phyloP scores from a whole-genome alignment of 2,113 vertebrate species.

The Arizona elegans region DNA sequence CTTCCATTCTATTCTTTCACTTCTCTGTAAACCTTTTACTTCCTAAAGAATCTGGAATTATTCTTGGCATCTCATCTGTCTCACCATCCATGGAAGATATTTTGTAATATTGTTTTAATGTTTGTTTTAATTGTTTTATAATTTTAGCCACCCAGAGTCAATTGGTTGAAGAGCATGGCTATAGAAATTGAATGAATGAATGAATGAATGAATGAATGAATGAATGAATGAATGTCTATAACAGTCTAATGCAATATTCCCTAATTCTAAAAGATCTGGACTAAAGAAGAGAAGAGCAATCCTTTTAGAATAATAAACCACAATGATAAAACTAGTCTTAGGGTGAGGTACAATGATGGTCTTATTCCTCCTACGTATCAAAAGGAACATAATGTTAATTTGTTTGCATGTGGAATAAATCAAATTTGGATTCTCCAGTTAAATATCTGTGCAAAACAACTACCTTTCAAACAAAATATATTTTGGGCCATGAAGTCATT shows the following conservation, averaged over 20 bases:
- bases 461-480: neutral
- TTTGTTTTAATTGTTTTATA: neutral
- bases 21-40: no score
- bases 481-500: neutral
- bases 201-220: no score
- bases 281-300: neutral
- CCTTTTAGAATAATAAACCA: neutral
- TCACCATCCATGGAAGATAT: no score
- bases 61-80: no score
- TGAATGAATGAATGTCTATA: neutral
- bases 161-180: neutral
- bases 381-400: neutral
- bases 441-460: neutral
- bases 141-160: neutral
- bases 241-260: neutral
- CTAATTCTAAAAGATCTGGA: neutral
- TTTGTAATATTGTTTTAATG: neutral
- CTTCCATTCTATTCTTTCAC: no score
- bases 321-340: neutral
- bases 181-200: neutral
- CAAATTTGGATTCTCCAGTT: neutral
- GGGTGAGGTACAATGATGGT: neutral
- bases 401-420: neutral
- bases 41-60: no score
- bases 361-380: neutral